Conservation (phyloP, 2,113 vertebrate genomes). For the Empidonax traillii region DNA sequence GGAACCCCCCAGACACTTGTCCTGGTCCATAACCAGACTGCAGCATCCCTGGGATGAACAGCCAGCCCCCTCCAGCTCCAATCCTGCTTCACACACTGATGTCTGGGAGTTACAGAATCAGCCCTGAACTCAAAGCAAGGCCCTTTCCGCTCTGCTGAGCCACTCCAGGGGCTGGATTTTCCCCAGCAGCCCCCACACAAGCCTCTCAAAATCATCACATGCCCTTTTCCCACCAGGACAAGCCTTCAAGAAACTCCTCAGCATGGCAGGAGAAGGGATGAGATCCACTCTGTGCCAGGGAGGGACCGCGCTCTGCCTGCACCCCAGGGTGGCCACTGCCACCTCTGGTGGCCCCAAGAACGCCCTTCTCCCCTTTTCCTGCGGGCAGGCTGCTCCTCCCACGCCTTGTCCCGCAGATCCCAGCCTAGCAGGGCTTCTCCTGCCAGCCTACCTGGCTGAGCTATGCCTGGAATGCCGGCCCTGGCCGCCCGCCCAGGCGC, state of each 20-base stretch:
- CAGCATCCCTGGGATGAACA: not conserved
- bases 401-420: not conserved
- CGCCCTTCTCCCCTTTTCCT: not conserved
- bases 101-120: not conserved
- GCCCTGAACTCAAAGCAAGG: not conserved
- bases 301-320: not conserved
- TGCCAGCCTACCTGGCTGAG: constrained; percentile 44
- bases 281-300: accelerated
- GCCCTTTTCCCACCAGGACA: not conserved
- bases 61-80: not conserved
- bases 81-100: not conserved
- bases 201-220: not conserved
- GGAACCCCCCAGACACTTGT: no score
- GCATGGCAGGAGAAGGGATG: accelerated
- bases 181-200: not conserved
- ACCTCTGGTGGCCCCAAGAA: not conserved
- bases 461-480: constrained; percentile 48
- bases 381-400: not conserved
- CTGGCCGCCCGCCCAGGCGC: not conserved
- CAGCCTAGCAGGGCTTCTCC: not conserved
- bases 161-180: not conserved
- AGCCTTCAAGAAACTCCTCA: not conserved
- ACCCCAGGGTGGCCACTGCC: not conserved
- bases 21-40: accelerated
- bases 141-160: not conserved